These are phyloP conservation scores for Dallia pectoralis DNA, from an alignment of 2,797 vertebrate species.

Conservation along the genomic window DNA sequence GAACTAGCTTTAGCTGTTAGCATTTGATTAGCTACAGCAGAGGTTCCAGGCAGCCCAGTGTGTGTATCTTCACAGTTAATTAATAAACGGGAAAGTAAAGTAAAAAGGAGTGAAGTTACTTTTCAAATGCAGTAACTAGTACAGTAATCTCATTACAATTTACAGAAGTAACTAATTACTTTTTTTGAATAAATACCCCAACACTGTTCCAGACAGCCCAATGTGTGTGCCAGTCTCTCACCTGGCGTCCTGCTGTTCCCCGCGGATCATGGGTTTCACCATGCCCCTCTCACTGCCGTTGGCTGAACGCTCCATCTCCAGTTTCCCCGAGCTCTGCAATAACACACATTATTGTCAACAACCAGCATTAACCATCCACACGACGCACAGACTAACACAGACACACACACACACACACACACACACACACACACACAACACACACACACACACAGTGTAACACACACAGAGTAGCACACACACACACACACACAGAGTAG, in stretches of 20 bases:
- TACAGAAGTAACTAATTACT: no score
- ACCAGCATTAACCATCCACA: background rate
- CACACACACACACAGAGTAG: no score
- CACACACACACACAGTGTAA: background rate
- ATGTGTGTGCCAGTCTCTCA: slow-evolving; percentile 28
- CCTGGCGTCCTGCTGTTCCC: slow-evolving; percentile 87
- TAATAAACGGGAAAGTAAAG: no score
- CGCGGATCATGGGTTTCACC: slow-evolving; percentile 90
- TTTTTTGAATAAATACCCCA: no score
- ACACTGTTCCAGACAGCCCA: no score
- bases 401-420: slow-evolving; percentile 3
- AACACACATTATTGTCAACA: slow-evolving; percentile 20
- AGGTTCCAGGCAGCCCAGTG: background rate
- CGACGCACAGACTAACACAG: slow-evolving; percentile 20
- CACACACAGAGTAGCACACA: no score
- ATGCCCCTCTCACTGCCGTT: slow-evolving; percentile 79
- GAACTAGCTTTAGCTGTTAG: background rate
- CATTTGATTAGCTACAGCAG: background rate
- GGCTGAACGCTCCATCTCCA: slow-evolving; percentile 82
- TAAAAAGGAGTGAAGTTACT: no score
- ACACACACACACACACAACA: slow-evolving; percentile 16
- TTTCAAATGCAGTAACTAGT: no score
- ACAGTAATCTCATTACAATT: no score
- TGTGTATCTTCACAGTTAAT: no score
- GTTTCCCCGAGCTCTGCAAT: slow-evolving; percentile 84